A percentile compares a stretch with the other conserved stretches of the same genome.
phyloP scores from a whole-genome alignment of 1,140 invertebrate species.

The Leptestheria dahalacensis region DNA sequence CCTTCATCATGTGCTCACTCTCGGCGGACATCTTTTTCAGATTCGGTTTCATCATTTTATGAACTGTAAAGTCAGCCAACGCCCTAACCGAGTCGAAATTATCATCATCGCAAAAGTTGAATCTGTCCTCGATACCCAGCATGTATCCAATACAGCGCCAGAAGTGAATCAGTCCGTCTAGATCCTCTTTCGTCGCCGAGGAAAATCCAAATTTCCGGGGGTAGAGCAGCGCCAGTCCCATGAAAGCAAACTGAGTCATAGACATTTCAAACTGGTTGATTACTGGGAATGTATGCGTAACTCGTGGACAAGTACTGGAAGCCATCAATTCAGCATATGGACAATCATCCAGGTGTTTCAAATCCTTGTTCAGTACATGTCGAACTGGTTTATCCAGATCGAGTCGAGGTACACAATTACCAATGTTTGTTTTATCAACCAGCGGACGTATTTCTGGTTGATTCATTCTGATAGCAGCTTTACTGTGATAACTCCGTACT shows the following conservation, averaged over 20 bases:
- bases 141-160: constrained; percentile 66
- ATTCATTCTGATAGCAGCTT: neutral
- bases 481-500: constrained; percentile 26
- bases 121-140: constrained; percentile 64
- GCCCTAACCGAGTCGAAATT: too few species aligned
- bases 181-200: constrained; percentile 35
- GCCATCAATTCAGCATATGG: neutral
- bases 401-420: neutral
- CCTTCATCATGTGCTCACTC: too few species aligned
- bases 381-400: neutral
- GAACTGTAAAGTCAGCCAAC: too few species aligned
- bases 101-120: constrained; percentile 30
- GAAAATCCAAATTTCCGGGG: constrained; percentile 46
- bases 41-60: too few species aligned
- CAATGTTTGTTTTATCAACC: neutral
- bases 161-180: constrained; percentile 64
- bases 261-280: constrained; percentile 72
- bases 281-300: too few species aligned
- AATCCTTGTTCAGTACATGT: neutral
- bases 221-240: constrained; percentile 53
- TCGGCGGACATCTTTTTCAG: too few species aligned
- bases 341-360: neutral
- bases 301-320: too few species aligned
- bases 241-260: constrained; percentile 70
- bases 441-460: neutral